Conservation (phyloP, 2,113 vertebrate genomes). For the Hemiprocne comata region DNA sequence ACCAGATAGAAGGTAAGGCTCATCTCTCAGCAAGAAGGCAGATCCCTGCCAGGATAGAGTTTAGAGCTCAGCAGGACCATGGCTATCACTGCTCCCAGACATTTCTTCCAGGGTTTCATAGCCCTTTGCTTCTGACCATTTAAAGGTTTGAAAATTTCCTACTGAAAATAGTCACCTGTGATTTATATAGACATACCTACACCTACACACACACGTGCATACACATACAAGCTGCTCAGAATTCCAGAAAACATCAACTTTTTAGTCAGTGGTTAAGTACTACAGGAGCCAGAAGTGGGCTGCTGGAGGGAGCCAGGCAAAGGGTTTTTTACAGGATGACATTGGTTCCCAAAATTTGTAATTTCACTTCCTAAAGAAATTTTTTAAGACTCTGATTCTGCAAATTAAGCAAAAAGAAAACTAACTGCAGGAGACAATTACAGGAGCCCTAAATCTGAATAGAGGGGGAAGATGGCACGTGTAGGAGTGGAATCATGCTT, state of each 20-base stretch:
- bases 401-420: neutral
- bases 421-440: neutral
- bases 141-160: neutral
- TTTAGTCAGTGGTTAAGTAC: accelerated
- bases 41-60: neutral
- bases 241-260: neutral
- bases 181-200: accelerated
- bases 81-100: neutral
- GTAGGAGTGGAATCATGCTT: neutral
- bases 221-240: neutral
- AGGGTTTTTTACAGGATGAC: neutral
- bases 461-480: neutral
- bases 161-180: accelerated
- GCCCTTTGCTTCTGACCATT: neutral
- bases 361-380: neutral
- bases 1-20: accelerated
- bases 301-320: neutral
- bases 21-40: neutral
- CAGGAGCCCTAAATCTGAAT: neutral
- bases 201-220: accelerated
- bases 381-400: neutral
- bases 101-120: neutral
- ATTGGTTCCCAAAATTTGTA: neutral
- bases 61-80: neutral
- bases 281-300: neutral